Evolutionary conservation across 1,140 invertebrate genomes (phyloP).

Genomic region (Drosophila watanabei): DNA sequence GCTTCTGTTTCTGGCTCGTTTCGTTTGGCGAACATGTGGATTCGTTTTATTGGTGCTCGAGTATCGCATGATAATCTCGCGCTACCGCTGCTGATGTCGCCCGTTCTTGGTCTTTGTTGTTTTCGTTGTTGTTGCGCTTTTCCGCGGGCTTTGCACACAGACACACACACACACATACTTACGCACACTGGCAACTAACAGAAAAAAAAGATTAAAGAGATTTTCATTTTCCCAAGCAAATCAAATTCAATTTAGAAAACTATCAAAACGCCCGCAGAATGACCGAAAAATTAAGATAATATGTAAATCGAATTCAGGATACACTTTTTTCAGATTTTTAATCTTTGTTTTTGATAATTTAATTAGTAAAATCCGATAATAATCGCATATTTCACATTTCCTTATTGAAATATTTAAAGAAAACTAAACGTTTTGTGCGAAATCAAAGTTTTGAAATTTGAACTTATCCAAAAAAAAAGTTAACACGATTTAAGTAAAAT

Average conservation of each 20-base stretch:
- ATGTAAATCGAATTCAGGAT: background rate
- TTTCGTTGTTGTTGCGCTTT: conserved; percentile 68
- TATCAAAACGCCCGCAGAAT: conserved; percentile 17
- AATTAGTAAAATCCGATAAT: background rate
- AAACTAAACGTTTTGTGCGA: too few relatives aligned
- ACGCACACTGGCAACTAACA: conserved; percentile 2
- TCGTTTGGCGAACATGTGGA: conserved; percentile 69
- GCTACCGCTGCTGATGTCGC: conserved; percentile 39
- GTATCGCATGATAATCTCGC: conserved; percentile 80
- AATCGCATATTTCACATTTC: background rate
- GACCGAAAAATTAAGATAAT: background rate
- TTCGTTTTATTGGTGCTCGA: conserved; percentile 81
- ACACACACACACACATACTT: background rate
- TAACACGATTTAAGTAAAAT: too few relatives aligned
- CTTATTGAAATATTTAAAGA: background rate
- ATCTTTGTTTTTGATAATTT: too few relatives aligned
- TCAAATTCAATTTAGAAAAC: conserved; percentile 34
- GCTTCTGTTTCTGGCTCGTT: conserved; percentile 39
- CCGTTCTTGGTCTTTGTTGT: conserved; percentile 27
- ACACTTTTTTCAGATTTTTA: background rate
- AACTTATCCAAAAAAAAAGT: too few relatives aligned
- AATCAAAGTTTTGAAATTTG: too few relatives aligned
- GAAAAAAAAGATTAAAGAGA: conserved; percentile 1
- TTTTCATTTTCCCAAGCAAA: conserved; percentile 41
- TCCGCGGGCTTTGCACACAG: conserved; percentile 42